Conservation (phyloP, 2,113 vertebrate genomes). For the Conger conger region DNA sequence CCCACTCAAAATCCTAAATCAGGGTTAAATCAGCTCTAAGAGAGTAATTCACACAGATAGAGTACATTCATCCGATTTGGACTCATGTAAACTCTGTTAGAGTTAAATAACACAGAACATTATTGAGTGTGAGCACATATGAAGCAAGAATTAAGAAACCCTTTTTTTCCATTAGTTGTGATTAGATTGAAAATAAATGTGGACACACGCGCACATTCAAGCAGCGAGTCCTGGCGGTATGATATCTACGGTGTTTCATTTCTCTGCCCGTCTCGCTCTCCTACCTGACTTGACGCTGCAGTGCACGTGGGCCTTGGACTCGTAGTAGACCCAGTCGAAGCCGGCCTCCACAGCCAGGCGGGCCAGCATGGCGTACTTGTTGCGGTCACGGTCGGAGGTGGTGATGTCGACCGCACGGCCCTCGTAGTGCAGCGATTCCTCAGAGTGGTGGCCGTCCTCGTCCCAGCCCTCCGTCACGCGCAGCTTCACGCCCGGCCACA, state of each 20-base stretch:
- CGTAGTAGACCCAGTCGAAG: conserved; percentile 92
- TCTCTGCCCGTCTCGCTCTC: conserved; percentile 23
- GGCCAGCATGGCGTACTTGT: conserved; percentile 89
- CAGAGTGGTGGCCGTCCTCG: conserved; percentile 86
- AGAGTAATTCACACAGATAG: neutral
- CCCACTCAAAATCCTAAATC: neutral
- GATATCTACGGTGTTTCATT: neutral
- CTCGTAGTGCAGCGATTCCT: conserved; percentile 89
- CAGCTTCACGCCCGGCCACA: conserved; percentile 89
- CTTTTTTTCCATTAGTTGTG: conserved; percentile 5
- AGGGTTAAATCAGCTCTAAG: neutral
- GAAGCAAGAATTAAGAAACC: neutral
- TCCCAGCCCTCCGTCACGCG: conserved; percentile 93
- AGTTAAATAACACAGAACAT: neutral
- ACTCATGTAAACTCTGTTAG: neutral
- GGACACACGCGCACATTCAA: neutral
- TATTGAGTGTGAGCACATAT: neutral
- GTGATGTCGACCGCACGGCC: conserved; percentile 91
- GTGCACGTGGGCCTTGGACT: conserved; percentile 90
- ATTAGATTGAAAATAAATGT: neutral
- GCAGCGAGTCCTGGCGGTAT: neutral
- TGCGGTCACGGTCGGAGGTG: conserved; percentile 88
- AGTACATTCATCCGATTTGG: too few relatives aligned
- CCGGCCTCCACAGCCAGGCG: conserved; percentile 88
- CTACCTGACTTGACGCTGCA: conserved; percentile 96